Evolutionary conservation across 2,113 vertebrate genomes (phyloP).

Genomic region (Nesoenas mayeri): DNA sequence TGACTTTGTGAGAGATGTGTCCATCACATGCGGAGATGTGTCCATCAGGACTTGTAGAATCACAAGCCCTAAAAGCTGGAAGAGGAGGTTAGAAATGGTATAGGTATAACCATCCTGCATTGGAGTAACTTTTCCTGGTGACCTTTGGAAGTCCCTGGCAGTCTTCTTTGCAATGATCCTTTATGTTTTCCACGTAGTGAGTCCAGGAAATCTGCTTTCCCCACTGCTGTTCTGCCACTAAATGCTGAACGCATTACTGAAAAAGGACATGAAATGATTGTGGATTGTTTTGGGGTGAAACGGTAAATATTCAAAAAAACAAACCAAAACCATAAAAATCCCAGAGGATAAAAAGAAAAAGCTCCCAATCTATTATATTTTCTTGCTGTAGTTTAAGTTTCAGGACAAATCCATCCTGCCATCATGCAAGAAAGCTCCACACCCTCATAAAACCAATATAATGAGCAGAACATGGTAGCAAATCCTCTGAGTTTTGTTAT

Average conservation of each 20-base stretch:
- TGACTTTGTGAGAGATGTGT: rapidly evolving
- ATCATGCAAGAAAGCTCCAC: conserved; percentile 13
- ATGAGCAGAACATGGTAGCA: conserved; percentile 31
- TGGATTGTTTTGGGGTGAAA: neutral
- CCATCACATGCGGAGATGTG: neutral
- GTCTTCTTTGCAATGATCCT: neutral
- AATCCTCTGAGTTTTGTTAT: conserved; percentile 45
- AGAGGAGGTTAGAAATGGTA: neutral
- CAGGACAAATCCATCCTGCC: conserved; percentile 12
- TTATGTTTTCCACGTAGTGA: neutral
- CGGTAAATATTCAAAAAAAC: neutral
- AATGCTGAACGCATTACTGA: neutral
- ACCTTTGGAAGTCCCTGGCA: neutral
- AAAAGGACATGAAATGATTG: neutral
- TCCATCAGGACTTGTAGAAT: neutral
- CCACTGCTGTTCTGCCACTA: neutral
- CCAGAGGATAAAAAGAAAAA: neutral
- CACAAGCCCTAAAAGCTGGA: neutral
- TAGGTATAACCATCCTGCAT: neutral
- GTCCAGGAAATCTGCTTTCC: neutral
- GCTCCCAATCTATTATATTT: neutral
- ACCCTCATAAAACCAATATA: conserved; percentile 45
- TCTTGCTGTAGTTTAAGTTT: conserved; percentile 3
- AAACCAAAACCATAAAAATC: neutral
- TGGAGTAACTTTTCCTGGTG: neutral